phyloP scores from a whole-genome alignment of 1,140 invertebrate genomes.

The Littorina saxatilis region DNA sequence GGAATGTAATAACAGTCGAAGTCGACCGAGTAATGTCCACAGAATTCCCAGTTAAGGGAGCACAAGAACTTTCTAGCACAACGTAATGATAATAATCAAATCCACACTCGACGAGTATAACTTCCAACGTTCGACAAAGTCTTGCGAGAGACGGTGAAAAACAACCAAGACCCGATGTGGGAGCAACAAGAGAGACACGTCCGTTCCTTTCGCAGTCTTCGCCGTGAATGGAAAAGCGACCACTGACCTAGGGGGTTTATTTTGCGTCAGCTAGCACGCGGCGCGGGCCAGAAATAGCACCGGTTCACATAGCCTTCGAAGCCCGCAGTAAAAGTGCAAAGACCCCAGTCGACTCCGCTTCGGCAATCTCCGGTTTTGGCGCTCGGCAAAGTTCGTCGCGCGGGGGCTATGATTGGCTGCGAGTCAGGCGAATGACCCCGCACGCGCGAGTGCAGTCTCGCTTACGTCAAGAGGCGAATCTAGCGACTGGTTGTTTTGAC shows the following conservation, averaged over 20 bases:
- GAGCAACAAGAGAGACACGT: background rate
- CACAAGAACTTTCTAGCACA: too few relatives aligned
- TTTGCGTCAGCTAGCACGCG: slow-evolving; percentile 39
- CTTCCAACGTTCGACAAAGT: too few relatives aligned
- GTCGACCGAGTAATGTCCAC: too few relatives aligned
- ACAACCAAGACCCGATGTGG: background rate
- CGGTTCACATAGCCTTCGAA: slow-evolving; percentile 17
- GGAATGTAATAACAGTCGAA: background rate
- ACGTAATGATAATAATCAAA: too few relatives aligned
- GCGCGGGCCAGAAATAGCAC: slow-evolving; percentile 24
- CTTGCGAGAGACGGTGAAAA: too few relatives aligned
- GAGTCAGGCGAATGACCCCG: slow-evolving; percentile 35
- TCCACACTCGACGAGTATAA: too few relatives aligned
- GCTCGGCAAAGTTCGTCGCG: background rate
- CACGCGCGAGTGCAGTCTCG: background rate
- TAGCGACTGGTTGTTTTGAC: slow-evolving; percentile 20
- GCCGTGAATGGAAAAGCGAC: slow-evolving; percentile 15
- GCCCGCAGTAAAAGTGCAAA: slow-evolving; percentile 35
- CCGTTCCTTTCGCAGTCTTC: background rate
- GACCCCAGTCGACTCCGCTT: background rate
- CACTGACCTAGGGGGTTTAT: slow-evolving; percentile 12
- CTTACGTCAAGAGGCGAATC: slow-evolving; percentile 29
- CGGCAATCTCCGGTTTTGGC: slow-evolving; percentile 9
- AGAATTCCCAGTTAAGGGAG: too few relatives aligned
- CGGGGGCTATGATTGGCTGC: slow-evolving; percentile 16